Conservation (phyloP, 2,888 invertebrate species). For the Macrophya annulata region DNA sequence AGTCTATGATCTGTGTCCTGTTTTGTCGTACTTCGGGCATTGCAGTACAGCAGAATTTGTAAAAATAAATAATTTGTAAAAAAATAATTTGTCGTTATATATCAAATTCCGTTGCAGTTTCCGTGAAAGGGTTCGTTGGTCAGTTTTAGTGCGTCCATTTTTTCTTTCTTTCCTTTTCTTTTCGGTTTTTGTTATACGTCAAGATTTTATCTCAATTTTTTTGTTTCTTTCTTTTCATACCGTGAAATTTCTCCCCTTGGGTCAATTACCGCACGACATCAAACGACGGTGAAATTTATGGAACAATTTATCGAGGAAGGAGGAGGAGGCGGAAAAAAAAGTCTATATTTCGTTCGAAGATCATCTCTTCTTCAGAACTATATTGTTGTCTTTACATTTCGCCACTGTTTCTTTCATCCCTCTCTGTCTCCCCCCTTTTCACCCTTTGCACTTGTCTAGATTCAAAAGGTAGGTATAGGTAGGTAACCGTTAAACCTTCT, state of each 20-base stretch:
- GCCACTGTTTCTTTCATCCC: background rate
- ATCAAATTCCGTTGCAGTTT: background rate
- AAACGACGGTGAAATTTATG: conserved; percentile 1
- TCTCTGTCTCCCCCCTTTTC: background rate
- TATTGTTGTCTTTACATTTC: conserved; percentile 33
- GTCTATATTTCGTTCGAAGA: background rate
- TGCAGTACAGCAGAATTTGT: background rate
- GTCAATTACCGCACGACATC: background rate
- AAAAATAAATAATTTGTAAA: too few species aligned
- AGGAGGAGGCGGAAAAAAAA: background rate
- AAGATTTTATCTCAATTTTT: background rate
- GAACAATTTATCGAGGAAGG: background rate
- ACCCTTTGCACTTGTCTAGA: background rate
- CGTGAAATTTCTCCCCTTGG: background rate
- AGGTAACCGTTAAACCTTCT: background rate
- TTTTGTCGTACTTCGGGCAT: background rate
- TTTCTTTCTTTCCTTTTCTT: background rate
- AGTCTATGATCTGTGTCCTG: conserved; percentile 44
- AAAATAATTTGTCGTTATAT: background rate
- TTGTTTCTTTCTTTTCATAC: background rate
- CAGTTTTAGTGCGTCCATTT: background rate
- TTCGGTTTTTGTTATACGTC: background rate
- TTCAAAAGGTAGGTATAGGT: conserved; percentile 1
- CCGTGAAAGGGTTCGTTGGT: background rate
- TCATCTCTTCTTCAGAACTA: background rate